A percentile compares a stretch with the other conserved stretches of the same genome.
Conservation (phyloP, 2,888 invertebrate species). For the Luperina nickerlii region DNA sequence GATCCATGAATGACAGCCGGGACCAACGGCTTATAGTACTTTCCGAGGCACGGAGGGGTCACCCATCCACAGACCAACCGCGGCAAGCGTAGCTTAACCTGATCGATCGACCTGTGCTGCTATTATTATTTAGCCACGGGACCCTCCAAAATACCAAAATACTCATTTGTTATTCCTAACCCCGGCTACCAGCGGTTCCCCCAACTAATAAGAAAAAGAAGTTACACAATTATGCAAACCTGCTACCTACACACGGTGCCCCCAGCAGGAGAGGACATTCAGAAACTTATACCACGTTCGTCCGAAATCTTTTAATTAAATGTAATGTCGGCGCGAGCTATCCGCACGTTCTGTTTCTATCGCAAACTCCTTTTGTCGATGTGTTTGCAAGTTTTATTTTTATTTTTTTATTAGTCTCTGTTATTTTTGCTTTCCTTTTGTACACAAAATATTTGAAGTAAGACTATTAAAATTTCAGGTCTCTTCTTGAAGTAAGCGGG, state of each 20-base stretch:
- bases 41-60: no score
- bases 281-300: constrained; percentile 63
- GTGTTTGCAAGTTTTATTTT: no score
- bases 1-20: no score
- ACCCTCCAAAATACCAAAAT: not conserved
- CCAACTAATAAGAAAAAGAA: constrained; percentile 14
- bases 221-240: constrained; percentile 7
- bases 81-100: no score
- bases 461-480: not conserved
- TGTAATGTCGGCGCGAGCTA: constrained; percentile 12
- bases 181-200: not conserved
- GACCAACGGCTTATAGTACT: no score
- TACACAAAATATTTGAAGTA: not conserved
- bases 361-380: constrained; percentile 23
- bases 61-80: no score
- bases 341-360: not conserved
- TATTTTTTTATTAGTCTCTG: not conserved
- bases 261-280: constrained; percentile 45
- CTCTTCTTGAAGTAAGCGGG: not conserved
- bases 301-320: constrained; percentile 67
- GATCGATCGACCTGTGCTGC: no score
- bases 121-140: no score
- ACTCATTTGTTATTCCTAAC: not conserved
- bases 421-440: constrained; percentile 5
- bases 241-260: not conserved